These are phyloP conservation scores for Tichodroma muraria DNA, from an alignment of 2,113 vertebrate species.

Conservation along the genomic window DNA sequence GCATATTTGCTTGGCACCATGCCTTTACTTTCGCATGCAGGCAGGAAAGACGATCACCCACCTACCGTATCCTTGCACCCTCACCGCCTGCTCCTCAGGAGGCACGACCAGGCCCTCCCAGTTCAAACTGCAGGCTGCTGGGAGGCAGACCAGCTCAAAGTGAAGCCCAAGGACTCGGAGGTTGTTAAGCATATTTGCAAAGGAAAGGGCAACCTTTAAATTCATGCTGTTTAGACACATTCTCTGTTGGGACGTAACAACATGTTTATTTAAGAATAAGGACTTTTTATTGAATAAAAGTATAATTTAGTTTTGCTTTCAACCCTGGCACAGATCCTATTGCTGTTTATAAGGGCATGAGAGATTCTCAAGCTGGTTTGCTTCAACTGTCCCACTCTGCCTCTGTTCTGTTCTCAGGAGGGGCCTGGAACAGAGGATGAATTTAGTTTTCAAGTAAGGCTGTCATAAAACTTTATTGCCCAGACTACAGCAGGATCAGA, in stretches of 20 bases:
- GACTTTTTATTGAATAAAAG: not conserved
- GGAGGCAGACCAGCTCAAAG: not conserved
- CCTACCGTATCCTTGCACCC: conserved; percentile 2
- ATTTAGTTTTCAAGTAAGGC: not conserved
- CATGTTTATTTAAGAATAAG: not conserved
- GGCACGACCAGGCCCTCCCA: not conserved
- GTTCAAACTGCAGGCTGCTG: not conserved
- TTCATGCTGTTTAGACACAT: not conserved
- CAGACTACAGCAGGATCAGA: not conserved
- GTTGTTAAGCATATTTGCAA: not conserved
- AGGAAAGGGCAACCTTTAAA: not conserved
- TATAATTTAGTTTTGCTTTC: not conserved
- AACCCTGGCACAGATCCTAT: not conserved
- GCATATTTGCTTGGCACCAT: conserved; percentile 55
- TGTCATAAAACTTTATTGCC: not conserved
- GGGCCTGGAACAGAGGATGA: not conserved
- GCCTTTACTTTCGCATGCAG: conserved; percentile 2
- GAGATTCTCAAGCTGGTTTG: not conserved
- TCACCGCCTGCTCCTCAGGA: not conserved
- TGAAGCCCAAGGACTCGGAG: not conserved
- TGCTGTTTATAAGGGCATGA: not conserved
- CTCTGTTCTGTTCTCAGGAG: not conserved
- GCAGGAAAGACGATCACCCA: not conserved
- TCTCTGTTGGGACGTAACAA: not conserved
- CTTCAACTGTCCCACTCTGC: not conserved